Evolutionary conservation across 2,797 vertebrate genomes (phyloP).

Genomic region (Sebastes dallii): DNA sequence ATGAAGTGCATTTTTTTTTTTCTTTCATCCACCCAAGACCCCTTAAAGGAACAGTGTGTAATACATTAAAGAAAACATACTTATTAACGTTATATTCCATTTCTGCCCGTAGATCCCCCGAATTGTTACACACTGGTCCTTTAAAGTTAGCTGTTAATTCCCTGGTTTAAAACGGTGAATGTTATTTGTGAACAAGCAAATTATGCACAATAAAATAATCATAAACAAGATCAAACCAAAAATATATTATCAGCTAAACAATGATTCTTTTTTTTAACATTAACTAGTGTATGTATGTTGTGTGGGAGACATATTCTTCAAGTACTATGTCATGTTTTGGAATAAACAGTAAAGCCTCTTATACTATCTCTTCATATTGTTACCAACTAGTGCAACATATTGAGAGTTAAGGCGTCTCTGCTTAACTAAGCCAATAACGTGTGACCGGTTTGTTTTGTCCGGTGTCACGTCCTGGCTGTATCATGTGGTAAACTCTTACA

Average conservation of each 20-base stretch:
- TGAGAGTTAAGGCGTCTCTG: conserved; percentile 23
- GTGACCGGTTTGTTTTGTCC: conserved; percentile 56
- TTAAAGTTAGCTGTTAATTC: background rate
- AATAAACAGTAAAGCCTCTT: background rate
- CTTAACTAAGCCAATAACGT: conserved; percentile 62
- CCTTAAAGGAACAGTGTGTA: too few species aligned
- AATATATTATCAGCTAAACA: background rate
- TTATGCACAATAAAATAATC: background rate
- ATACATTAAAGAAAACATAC: too few species aligned
- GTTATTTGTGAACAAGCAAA: background rate
- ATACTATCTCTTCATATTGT: background rate
- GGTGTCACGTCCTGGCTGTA: conserved; percentile 54
- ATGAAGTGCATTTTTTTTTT: background rate
- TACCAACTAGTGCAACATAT: background rate
- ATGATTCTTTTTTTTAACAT: background rate
- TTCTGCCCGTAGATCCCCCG: too few species aligned
- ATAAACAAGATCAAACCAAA: background rate
- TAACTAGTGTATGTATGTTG: background rate
- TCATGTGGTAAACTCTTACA: conserved; percentile 71
- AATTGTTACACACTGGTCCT: background rate
- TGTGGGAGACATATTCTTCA: background rate
- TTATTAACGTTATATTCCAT: too few species aligned
- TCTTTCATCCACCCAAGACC: background rate
- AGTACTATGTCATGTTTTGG: background rate
- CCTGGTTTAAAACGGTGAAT: background rate